phyloP scores from a whole-genome alignment of 2,113 vertebrate species.

The Scolopax mira region DNA sequence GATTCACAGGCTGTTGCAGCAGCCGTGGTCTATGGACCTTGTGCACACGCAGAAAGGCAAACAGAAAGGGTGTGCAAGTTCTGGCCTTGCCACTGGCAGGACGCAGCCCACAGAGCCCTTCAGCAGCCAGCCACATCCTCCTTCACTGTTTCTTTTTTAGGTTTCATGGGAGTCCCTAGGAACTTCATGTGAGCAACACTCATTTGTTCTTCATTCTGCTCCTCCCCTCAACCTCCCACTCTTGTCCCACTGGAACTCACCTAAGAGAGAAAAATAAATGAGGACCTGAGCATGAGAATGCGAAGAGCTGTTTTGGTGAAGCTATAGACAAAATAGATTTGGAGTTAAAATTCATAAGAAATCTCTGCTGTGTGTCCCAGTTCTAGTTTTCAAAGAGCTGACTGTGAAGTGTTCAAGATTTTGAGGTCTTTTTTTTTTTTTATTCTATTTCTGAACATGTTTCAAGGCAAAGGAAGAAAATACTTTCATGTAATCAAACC shows the following conservation, averaged over 20 bases:
- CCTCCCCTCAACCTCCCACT: not conserved
- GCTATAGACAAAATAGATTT: not conserved
- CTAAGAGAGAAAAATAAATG: not conserved
- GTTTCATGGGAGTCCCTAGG: slow-evolving; percentile 44
- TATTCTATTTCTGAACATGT: not conserved
- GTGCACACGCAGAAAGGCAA: not conserved
- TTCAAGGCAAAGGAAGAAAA: not conserved
- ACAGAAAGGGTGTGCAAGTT: not conserved
- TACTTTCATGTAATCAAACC: not conserved
- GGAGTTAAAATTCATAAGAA: not conserved
- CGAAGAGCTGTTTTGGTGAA: not conserved
- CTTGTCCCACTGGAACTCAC: not conserved
- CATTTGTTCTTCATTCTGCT: not conserved
- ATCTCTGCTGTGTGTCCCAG: not conserved
- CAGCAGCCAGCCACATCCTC: slow-evolving; percentile 58
- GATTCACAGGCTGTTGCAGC: not conserved
- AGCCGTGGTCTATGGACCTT: not conserved
- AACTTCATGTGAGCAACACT: not conserved
- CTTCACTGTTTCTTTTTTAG: slow-evolving; percentile 39
- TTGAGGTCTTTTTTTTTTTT: not conserved
- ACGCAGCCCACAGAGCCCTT: slow-evolving; percentile 35
- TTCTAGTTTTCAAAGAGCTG: not conserved
- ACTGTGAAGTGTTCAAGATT: not conserved
- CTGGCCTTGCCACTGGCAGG: slow-evolving; percentile 38
- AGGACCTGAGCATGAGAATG: not conserved